phyloP scores from a whole-genome alignment of 2,113 vertebrate species.

The Neolamprologus brichardi region DNA sequence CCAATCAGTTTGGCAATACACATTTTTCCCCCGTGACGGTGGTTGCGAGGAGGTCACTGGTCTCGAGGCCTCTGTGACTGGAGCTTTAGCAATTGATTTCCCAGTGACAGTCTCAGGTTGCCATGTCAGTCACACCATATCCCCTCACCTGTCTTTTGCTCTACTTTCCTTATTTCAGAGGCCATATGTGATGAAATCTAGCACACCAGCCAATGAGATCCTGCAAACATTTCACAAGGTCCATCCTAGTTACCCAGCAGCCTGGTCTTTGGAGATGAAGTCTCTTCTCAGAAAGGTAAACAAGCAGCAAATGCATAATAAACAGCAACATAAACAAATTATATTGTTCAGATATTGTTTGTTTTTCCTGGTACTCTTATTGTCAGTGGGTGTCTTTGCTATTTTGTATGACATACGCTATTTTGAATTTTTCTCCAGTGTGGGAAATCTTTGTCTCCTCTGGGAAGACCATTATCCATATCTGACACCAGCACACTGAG shows the following conservation, averaged over 20 bases:
- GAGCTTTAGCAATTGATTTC: not conserved
- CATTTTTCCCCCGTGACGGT: rapidly evolving
- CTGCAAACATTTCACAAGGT: constrained; percentile 80
- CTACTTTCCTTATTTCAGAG: constrained; percentile 70
- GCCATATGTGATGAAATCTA: constrained; percentile 88
- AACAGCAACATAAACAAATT: not conserved
- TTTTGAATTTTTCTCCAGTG: not conserved
- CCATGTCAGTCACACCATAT: not conserved
- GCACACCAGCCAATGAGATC: constrained; percentile 78
- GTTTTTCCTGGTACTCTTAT: not conserved
- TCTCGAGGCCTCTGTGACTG: not conserved
- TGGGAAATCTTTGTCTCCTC: not conserved
- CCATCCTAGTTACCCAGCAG: constrained; percentile 78
- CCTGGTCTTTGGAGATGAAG: constrained; percentile 87
- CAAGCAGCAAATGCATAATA: not conserved
- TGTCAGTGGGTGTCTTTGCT: not conserved
- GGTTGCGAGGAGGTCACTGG: not conserved
- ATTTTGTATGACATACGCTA: not conserved
- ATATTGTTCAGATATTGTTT: not conserved
- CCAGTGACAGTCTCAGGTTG: not conserved
- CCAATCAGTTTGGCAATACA: not conserved
- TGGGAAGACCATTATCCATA: not conserved
- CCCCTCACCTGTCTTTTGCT: not conserved
- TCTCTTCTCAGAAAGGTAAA: constrained; percentile 84
- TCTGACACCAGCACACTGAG: not conserved